Base-by-base conservation (phyloP, 2,113 vertebrate genomes). In the Lonchura striata region DNA sequence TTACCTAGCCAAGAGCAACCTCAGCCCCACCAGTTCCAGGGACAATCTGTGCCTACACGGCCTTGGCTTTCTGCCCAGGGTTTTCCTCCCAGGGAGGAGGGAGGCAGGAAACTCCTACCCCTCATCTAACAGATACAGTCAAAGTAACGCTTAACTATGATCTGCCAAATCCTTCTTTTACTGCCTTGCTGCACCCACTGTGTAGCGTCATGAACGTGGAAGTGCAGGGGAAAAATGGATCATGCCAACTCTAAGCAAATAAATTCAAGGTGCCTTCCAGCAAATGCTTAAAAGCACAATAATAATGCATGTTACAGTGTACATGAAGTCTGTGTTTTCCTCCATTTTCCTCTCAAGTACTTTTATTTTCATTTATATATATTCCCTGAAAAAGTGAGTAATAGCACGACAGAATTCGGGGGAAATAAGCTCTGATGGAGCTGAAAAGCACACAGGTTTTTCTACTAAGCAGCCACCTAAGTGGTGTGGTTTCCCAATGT, bases 161-260 rank as follows among this genome's bases (percentile, higher is more conserved):
- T 18, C 31, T 49, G 60, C 23, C 49, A 59, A 22, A 31, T 39
- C 44, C 50, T 59, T 27, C 25, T 42, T 81, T 76, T 52, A 37
- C 22, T 46, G 56, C 53, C 22, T 33, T 75, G 42, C 66, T 64
- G 72, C 35, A 54, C 18, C 31, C 52, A 35, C 19, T 42, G 27
- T 5, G 27, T 3, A 1, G 3, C 31, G 71, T 24, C 54, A 31
- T 1, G 15, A 19, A 54, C 0, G 0, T 0, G 0, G 59, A 85
- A 41, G 24, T 12, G 3, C 0, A 2, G 7, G 42, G 20, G 2
- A 10, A 15, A 30, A 65, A 63, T 33, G 50, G 17, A 22, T 37
- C 4, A 8, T 7, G 11, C 6, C 42, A 79, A 31, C 35, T 16
- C 27, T 47, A 28, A 37, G 41, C 22, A 89, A 65, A 60, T 23